A percentile compares a stretch with the other conserved stretches of the same genome.
Conservation (phyloP, 1,140 invertebrate genomes). For the Brachionus angularis region DNA sequence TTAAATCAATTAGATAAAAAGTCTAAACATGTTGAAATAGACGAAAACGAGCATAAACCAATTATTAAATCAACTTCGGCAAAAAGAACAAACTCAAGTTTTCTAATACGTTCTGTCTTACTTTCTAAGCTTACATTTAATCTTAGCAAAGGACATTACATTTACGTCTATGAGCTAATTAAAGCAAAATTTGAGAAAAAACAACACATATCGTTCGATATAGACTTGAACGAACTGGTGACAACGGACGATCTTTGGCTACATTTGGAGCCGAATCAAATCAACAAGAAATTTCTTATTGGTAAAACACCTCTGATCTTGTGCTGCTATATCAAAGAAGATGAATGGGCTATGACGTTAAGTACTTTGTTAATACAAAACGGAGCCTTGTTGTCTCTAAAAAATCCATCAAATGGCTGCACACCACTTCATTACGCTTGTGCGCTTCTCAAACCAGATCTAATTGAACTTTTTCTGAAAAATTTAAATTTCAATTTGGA, state of each 20-base stretch:
- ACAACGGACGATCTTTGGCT: slow-evolving; percentile 12
- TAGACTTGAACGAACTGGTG: slow-evolving; percentile 4
- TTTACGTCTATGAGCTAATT: slow-evolving; percentile 10
- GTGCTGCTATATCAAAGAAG: slow-evolving; percentile 15
- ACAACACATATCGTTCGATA: neutral
- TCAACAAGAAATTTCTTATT: slow-evolving; percentile 5
- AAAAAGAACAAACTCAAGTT: neutral
- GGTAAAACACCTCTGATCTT: slow-evolving; percentile 32
- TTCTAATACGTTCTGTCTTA: neutral
- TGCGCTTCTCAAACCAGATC: slow-evolving; percentile 3
- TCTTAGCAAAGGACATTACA: slow-evolving; percentile 29
- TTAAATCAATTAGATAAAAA: neutral
- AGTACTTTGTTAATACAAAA: neutral
- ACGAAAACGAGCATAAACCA: neutral
- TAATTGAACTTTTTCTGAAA: neutral
- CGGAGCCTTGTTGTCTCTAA: neutral
- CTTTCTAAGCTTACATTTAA: neutral
- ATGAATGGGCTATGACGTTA: slow-evolving; percentile 8
- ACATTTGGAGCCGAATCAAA: neutral
- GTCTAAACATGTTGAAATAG: neutral
- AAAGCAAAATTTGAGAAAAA: neutral
- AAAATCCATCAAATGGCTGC: slow-evolving; percentile 6
- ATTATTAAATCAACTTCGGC: neutral
- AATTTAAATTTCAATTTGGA: neutral
- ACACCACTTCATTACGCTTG: slow-evolving; percentile 33